Base-by-base conservation (phyloP, 2,797 vertebrate genomes). In the Onychomys leucogaster region DNA sequence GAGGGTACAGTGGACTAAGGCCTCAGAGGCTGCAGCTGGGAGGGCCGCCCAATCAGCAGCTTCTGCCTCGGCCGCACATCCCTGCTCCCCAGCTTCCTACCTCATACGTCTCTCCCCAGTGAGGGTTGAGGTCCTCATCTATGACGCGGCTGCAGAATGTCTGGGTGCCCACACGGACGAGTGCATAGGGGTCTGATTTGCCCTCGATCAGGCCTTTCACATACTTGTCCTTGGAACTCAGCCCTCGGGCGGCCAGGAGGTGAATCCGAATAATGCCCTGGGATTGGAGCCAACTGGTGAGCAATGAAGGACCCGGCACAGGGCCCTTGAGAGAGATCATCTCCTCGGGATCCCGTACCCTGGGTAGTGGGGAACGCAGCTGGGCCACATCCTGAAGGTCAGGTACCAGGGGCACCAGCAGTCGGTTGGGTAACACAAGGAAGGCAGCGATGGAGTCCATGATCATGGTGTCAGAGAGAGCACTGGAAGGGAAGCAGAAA, bases 71-170 rank as follows among this genome's bases (percentile, higher is more conserved):
- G 37, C 46, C 76, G 21, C 34, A 1, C 52, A 41, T 12, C 4
- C 63, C 52, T 0, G 5, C 34, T 57, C 43, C 67, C 93, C n/a
- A 14, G 88, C 59, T 85, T 75, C 98, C 98, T 97, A 99, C 99
- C 99, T 99, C 99, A 4, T 99, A 99, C 97, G 99, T 99, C 98
- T 99, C 99, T 46, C 99, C 98, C 99, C 99, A 99, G 95, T 99
- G 98, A 4, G 99, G 99, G 98, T 99, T 99, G 91, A 99, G 99
- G 96, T 99, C 98, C 98, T 99, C 99, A 96, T 99, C 99, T 46
- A 99, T 98, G 49, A 99, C 99, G 13, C 98, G 99, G 90, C 99
- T 99, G 88, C 99, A 99, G 98, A 99, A 99, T 29, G 99, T 98
- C 98, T 99, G 99, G 25, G 99, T 99, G 77, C 99, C 99, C 29